Evolutionary conservation across 2,888 invertebrate species (phyloP).

Genomic region (Leucophora obtusa): DNA sequence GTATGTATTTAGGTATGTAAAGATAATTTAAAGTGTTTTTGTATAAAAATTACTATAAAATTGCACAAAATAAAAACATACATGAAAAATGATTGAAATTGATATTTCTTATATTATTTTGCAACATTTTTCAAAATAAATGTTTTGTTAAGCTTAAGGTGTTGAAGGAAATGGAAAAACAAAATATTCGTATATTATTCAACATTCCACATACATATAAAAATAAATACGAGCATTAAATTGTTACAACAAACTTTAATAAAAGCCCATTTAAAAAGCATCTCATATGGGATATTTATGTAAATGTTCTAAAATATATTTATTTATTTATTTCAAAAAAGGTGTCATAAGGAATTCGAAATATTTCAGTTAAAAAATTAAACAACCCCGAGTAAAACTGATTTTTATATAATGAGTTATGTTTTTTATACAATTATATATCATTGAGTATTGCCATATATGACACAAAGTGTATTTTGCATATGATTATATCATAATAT

Average conservation of each 20-base stretch:
- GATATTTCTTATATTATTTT: constrained; percentile 32
- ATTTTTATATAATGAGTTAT: too few relatives aligned
- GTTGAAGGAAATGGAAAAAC: neutral
- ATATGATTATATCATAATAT: too few relatives aligned
- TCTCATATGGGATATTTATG: constrained; percentile 5
- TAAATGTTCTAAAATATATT: neutral
- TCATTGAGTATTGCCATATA: too few relatives aligned
- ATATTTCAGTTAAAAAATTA: neutral
- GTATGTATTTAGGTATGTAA: too few relatives aligned
- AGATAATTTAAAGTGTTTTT: constrained; percentile 37
- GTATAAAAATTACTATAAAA: constrained; percentile 28
- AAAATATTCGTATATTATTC: neutral
- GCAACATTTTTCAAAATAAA: neutral
- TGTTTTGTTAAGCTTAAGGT: neutral
- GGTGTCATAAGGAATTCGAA: neutral
- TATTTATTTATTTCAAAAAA: neutral
- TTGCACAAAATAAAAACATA: constrained; percentile 9
- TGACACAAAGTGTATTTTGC: too few relatives aligned
- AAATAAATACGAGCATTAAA: neutral
- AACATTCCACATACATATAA: too few relatives aligned
- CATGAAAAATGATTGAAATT: constrained; percentile 32
- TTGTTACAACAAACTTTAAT: neutral
- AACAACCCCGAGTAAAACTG: too few relatives aligned
- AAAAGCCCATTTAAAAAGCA: neutral
- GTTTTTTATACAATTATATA: too few relatives aligned